Base-by-base conservation (phyloP, 2,888 invertebrate genomes). In the Saturnia japonica region DNA sequence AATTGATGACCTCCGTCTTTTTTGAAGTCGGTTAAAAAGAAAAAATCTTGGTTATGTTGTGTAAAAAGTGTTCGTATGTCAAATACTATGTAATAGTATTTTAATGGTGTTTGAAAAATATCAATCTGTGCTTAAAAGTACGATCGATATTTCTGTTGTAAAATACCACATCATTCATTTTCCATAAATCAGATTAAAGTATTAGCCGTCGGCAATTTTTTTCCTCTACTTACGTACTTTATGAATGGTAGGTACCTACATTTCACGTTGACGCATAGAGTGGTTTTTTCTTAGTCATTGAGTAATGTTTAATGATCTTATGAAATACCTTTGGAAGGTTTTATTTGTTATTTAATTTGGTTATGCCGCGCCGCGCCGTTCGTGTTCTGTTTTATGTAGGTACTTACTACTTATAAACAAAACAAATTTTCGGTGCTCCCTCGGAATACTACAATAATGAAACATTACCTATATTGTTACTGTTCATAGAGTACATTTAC, bases 261-360 rank as follows among this genome's bases (percentile, higher is more conserved):
- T 64, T 40, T 67, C 54, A 40, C 42, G 54, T 67, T 25, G 3
- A 4, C 67, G 40, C 11, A 40, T 40, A 64, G 54, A 67, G 9
- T 51, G 22, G 66, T 64, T 71, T 51, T 71, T 66, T 68, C 68
- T 14, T n/a, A 45, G 57, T 70, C 69, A 72, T 64, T 73, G 72
- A 71, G 74, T 72, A 74, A 76, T 71, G 72, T 75, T 71, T 75
- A 64, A 9, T 67, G 72, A 77, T 76, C 73, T 57, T 71, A 71
- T 71, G 57, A 69, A 71, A 43, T 43, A 57, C 64, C 68, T 68
- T 73, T 79, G 72, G 78, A 79, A 80, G 79, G 77, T 78, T 79
- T 76, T 77, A 74, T 72, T 43, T 74, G 77, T 80, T 75, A 79
- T 80, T 80, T 74, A 75, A 78, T 80, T 79, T 75, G 28, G 72